A percentile compares a stretch with the other conserved stretches of the same genome.
These are phyloP conservation scores for Morpho deidamia DNA, from an alignment of 2,888 invertebrate genomes.

Conservation along the genomic window DNA sequence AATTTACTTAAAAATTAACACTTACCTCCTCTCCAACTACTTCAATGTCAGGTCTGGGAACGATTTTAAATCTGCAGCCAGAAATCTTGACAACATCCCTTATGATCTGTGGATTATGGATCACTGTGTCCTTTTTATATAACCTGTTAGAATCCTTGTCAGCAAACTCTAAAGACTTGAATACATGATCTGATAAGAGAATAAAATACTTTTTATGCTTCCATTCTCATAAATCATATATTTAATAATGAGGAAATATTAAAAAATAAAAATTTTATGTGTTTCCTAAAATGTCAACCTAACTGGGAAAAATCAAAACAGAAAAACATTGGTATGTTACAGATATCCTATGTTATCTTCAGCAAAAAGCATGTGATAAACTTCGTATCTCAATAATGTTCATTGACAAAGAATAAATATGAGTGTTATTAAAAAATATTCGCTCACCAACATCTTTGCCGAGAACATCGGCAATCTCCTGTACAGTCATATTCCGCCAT, in stretches of 20 bases:
- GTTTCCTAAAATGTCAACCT: no score
- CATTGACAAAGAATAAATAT: no score
- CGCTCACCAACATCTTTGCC: constrained; percentile 80
- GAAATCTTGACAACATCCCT: constrained; percentile 83
- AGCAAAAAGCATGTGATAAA: no score
- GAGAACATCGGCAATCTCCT: constrained; percentile 83
- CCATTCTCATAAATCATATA: no score
- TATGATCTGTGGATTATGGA: constrained; percentile 82
- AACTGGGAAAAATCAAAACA: no score
- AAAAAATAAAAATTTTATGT: no score
- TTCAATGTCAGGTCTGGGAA: constrained; percentile 68
- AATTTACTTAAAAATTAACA: background rate
- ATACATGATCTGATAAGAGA: constrained; percentile 79
- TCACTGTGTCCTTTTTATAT: constrained; percentile 74
- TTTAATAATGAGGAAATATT: no score
- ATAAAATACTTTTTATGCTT: no score
- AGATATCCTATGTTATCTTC: no score
- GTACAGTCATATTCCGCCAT: constrained; percentile 90
- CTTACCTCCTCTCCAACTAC: constrained; percentile 50
- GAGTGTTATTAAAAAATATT: constrained; percentile 1
- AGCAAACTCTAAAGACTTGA: constrained; percentile 82
- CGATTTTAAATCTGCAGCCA: constrained; percentile 80
- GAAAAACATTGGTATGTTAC: no score
- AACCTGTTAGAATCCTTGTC: constrained; percentile 72
- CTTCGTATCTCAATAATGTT: no score